Conservation (phyloP, 2,888 invertebrate genomes). For the Brenthis hecate region DNA sequence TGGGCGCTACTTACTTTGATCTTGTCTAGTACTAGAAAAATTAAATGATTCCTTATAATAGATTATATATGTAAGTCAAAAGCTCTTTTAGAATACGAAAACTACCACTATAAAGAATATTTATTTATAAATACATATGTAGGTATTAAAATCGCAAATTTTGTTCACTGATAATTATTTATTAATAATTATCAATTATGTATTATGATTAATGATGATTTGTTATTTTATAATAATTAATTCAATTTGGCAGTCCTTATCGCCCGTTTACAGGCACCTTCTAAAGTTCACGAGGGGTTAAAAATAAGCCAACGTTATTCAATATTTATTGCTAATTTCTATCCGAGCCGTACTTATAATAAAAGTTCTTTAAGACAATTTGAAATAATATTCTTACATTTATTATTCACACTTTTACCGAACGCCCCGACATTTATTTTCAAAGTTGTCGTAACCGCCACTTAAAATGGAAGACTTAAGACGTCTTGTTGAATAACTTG, state of each 20-base stretch:
- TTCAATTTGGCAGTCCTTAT: slow-evolving; percentile 18
- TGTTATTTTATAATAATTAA: slow-evolving; percentile 1
- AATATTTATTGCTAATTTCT: slow-evolving; percentile 15
- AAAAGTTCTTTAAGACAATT: slow-evolving; percentile 27
- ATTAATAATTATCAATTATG: not conserved
- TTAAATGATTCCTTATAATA: too few relatives aligned
- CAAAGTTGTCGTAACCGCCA: slow-evolving; percentile 65
- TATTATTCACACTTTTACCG: slow-evolving; percentile 66
- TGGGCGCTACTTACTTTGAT: too few relatives aligned
- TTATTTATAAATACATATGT: too few relatives aligned
- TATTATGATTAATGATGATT: not conserved
- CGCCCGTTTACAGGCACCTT: slow-evolving; percentile 23
- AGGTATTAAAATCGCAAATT: too few relatives aligned
- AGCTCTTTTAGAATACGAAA: too few relatives aligned
- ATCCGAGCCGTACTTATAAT: slow-evolving; percentile 9
- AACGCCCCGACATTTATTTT: slow-evolving; percentile 69
- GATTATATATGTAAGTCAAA: too few relatives aligned
- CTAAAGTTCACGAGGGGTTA: slow-evolving; percentile 25
- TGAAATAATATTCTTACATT: slow-evolving; percentile 67
- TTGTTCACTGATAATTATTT: not conserved
- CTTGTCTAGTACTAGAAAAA: too few relatives aligned
- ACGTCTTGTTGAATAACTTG: slow-evolving; percentile 56
- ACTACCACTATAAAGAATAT: too few relatives aligned
- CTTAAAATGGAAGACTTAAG: slow-evolving; percentile 57
- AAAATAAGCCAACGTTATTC: slow-evolving; percentile 19